A percentile compares a stretch with the other conserved stretches of the same genome.
Conservation (phyloP, 2,797 vertebrate genomes). For the Uromys caudimaculatus region DNA sequence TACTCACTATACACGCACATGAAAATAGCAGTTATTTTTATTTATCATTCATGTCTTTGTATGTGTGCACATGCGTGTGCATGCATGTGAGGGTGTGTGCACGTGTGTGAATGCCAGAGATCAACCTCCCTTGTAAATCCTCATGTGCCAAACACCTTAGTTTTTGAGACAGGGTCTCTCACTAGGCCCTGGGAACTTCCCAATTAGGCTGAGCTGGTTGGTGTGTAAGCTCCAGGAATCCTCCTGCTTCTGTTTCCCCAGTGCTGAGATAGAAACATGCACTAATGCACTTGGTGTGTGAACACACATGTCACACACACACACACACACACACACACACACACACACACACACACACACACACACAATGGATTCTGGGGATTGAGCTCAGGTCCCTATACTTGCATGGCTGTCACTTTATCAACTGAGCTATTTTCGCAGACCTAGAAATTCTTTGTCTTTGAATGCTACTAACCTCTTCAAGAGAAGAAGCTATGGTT, state of each 20-base stretch:
- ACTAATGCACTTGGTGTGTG: neutral
- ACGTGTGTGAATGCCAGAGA: neutral
- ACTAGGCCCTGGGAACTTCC: neutral
- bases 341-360: too few species aligned
- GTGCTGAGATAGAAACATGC: neutral
- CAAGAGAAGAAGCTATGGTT: neutral
- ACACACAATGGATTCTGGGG: neutral
- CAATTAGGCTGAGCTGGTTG: neutral
- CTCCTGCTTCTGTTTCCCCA: neutral
- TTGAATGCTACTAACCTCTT: neutral
- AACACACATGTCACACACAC: too few species aligned
- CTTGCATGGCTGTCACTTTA: neutral
- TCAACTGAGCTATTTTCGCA: neutral
- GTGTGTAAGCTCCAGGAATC: neutral
- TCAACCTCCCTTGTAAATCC: neutral
- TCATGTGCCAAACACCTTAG: neutral
- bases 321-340: too few species aligned
- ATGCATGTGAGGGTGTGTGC: too few species aligned
- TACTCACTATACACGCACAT: neutral
- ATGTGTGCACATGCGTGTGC: neutral
- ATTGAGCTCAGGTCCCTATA: neutral
- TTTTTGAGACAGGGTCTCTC: neutral
- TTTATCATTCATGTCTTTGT: neutral
- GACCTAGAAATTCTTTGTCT: neutral
- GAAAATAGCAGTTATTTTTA: conserved; percentile 16